Evolutionary conservation across 2,113 vertebrate species (phyloP).

Genomic region (Pionites leucogaster): DNA sequence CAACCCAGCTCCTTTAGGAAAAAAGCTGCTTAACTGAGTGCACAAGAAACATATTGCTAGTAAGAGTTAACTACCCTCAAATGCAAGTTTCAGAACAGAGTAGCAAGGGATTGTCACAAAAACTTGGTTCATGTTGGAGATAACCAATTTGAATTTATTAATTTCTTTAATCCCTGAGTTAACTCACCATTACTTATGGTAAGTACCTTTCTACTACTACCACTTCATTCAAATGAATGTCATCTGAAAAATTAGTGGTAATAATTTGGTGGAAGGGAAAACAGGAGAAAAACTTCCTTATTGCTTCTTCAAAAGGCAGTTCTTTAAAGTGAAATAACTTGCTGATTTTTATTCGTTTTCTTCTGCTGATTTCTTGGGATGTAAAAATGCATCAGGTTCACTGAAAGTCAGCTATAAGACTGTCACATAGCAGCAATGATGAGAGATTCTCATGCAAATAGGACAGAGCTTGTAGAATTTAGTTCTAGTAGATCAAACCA

Average conservation of each 20-base stretch:
- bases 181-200: conserved; percentile 69
- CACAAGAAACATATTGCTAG: conserved; percentile 6
- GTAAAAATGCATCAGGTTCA: conserved; percentile 27
- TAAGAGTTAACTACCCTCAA: background rate
- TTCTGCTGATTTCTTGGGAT: conserved; percentile 25
- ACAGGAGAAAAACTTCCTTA: conserved; percentile 63
- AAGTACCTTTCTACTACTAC: conserved; percentile 68
- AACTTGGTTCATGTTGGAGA: background rate
- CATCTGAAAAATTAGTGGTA: conserved; percentile 66
- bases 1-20: background rate
- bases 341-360: background rate
- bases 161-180: conserved; percentile 78
- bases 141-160: conserved; percentile 47
- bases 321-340: background rate
- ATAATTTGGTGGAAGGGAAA: conserved; percentile 48
- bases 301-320: conserved; percentile 62
- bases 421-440: conserved; percentile 22
- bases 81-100: background rate
- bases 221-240: conserved; percentile 74
- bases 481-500: conserved; percentile 32
- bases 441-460: conserved; percentile 23
- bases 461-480: background rate
- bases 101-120: conserved; percentile 36
- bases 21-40: background rate
- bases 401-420: background rate